Conservation (phyloP, 2,113 vertebrate genomes). For the Oreochromis spilurus region DNA sequence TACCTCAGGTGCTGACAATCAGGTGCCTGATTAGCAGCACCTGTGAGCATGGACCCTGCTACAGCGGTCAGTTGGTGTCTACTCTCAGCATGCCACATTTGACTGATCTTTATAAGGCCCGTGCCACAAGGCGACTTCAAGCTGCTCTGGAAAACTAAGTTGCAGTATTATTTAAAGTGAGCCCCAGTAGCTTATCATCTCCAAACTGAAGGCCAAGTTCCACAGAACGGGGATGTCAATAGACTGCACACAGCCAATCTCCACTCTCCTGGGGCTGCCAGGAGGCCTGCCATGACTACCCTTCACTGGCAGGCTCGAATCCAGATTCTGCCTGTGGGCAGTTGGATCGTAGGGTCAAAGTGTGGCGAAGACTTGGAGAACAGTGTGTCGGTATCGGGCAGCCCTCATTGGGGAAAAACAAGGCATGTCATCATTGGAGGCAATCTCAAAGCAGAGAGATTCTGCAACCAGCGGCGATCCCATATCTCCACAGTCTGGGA, state of each 20-base stretch:
- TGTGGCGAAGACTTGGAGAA: neutral
- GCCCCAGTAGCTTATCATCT: neutral
- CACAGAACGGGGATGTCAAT: neutral
- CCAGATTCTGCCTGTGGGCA: neutral
- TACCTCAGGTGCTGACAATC: neutral
- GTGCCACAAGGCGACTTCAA: neutral
- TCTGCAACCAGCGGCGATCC: neutral
- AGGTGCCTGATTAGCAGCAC: neutral
- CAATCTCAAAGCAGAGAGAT: neutral
- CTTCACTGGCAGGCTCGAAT: neutral
- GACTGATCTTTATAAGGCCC: neutral
- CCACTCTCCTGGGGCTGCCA: neutral
- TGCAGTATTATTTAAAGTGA: neutral
- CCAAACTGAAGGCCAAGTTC: neutral
- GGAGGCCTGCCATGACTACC: neutral
- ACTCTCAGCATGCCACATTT: neutral
- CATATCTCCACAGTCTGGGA: neutral
- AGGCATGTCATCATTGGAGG: neutral
- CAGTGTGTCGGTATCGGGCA: neutral
- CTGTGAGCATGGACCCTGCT: neutral
- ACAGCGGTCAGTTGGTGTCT: neutral
- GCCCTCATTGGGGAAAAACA: neutral
- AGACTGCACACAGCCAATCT: neutral
- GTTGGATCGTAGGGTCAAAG: neutral
- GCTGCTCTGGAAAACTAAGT: neutral